phyloP scores from a whole-genome alignment of 2,888 invertebrate species.

The Orthosia gothica region DNA sequence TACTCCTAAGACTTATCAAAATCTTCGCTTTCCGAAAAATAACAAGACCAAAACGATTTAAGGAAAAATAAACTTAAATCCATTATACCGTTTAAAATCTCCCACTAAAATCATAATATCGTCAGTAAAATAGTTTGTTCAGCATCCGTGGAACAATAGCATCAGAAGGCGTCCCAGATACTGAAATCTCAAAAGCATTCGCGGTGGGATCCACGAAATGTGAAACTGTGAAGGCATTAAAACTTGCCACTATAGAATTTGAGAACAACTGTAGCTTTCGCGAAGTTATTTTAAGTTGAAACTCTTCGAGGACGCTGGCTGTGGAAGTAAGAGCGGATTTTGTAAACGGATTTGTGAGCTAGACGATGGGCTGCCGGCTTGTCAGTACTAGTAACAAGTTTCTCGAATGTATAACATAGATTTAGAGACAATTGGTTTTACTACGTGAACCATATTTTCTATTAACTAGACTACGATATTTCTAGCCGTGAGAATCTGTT shows the following conservation, averaged over 20 bases:
- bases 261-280: slow-evolving; percentile 74
- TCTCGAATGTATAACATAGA: slow-evolving; percentile 33
- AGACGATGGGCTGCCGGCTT: slow-evolving; percentile 43
- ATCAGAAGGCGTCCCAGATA: slow-evolving; percentile 66
- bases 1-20: neutral
- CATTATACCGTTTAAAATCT: slow-evolving; percentile 36
- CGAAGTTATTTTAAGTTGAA: slow-evolving; percentile 71
- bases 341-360: slow-evolving; percentile 62
- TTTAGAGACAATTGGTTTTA: slow-evolving; percentile 15
- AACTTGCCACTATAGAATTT: slow-evolving; percentile 81
- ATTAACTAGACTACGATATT: neutral
- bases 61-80: slow-evolving; percentile 1
- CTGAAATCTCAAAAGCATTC: slow-evolving; percentile 75
- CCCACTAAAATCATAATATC: slow-evolving; percentile 52
- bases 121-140: slow-evolving; percentile 67
- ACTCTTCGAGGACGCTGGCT: slow-evolving; percentile 57
- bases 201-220: slow-evolving; percentile 66
- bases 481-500: too few relatives aligned
- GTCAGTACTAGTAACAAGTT: slow-evolving; percentile 48
- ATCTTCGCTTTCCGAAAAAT: neutral
- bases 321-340: slow-evolving; percentile 56
- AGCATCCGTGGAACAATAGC: slow-evolving; percentile 70
- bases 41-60: neutral
- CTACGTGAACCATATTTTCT: neutral
- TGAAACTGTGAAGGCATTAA: slow-evolving; percentile 77